Evolutionary conservation across 2,888 invertebrate species (phyloP).

Genomic region (Ochropacha duplaris): DNA sequence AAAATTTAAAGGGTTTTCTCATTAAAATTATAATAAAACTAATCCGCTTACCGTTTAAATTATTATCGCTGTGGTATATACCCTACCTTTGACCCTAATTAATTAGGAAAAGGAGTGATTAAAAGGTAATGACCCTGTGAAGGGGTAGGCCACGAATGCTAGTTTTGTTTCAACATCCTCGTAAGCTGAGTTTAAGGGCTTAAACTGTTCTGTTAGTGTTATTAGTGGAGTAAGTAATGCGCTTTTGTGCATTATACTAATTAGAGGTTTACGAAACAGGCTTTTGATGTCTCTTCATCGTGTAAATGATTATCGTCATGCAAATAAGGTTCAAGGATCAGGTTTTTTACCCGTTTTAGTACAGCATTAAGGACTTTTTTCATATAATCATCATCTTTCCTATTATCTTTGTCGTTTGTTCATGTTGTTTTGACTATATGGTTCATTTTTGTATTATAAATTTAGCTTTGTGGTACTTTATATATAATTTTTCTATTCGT

Average conservation of each 20-base stretch:
- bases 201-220: not conserved
- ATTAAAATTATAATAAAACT: slow-evolving; percentile 62
- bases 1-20: slow-evolving; percentile 23
- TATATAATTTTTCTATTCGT: too few relatives aligned
- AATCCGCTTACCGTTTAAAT: slow-evolving; percentile 58
- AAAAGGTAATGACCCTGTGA: slow-evolving; percentile 65
- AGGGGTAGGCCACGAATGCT: slow-evolving; percentile 40
- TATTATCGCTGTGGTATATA: slow-evolving; percentile 36
- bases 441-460: too few relatives aligned
- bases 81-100: slow-evolving; percentile 68
- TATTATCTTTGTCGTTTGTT: too few relatives aligned
- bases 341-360: not conserved
- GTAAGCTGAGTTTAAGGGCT: slow-evolving; percentile 19
- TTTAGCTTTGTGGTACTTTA: too few relatives aligned
- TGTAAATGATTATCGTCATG: not conserved
- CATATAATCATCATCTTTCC: too few relatives aligned
- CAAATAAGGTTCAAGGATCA: too few relatives aligned
- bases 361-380: not conserved
- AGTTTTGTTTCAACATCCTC: slow-evolving; percentile 20
- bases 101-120: slow-evolving; percentile 65
- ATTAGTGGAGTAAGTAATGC: not conserved
- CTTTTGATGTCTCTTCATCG: not conserved
- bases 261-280: not conserved
- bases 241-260: not conserved
- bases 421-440: too few relatives aligned